phyloP scores from a whole-genome alignment of 2,888 invertebrate genomes.

The Pyrrhia umbra region DNA sequence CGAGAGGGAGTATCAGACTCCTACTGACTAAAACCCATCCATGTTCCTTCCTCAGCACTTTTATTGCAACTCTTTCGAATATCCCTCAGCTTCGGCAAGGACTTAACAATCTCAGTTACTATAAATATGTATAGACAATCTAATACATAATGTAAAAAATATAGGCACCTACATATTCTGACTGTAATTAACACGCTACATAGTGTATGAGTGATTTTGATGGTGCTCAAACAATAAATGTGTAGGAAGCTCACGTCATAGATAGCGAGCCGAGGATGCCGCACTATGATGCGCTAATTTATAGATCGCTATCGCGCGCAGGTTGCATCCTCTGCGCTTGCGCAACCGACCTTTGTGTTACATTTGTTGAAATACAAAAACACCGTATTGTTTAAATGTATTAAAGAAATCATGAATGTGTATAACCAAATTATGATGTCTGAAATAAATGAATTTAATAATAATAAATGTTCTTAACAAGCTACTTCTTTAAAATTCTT shows the following conservation, averaged over 20 bases:
- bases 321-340: slow-evolving; percentile 61
- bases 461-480: no score
- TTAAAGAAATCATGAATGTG: not conserved
- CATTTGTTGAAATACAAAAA: slow-evolving; percentile 31
- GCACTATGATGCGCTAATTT: slow-evolving; percentile 60
- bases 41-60: not conserved
- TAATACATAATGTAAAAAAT: not conserved
- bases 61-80: no score
- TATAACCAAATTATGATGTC: not conserved
- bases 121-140: not conserved
- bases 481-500: no score
- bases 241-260: slow-evolving; percentile 57
- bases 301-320: slow-evolving; percentile 61
- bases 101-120: no score
- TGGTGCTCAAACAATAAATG: slow-evolving; percentile 47
- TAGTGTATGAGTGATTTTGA: slow-evolving; percentile 28
- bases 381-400: not conserved
- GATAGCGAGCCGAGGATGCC: slow-evolving; percentile 51
- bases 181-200: slow-evolving; percentile 2
- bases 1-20: no score
- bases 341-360: slow-evolving; percentile 61
- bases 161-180: not conserved
- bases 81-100: no score
- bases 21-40: no score
- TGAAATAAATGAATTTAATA: no score